Conservation (phyloP, 2,888 invertebrate genomes). For the Drosophila testacea region DNA sequence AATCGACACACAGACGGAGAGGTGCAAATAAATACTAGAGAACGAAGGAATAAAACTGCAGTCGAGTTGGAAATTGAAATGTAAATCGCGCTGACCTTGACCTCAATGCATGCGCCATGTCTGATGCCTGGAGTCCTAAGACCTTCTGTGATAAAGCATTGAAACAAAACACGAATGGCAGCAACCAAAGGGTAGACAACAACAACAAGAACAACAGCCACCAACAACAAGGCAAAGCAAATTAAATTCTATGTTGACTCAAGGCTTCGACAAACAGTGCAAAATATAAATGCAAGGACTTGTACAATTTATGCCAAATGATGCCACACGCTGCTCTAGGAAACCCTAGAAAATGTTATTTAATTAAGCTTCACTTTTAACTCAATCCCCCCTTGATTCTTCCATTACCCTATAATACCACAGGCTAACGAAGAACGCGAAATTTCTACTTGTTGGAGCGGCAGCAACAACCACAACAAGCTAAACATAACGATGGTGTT, state of each 20-base stretch:
- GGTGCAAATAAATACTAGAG: slow-evolving; percentile 8
- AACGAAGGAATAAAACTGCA: slow-evolving; percentile 10
- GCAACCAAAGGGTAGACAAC: slow-evolving; percentile 38
- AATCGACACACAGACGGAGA: slow-evolving; percentile 5
- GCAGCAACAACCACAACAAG: slow-evolving; percentile 24
- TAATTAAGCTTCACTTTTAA: slow-evolving; percentile 54
- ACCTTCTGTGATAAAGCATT: slow-evolving; percentile 52
- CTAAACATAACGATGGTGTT: slow-evolving; percentile 30
- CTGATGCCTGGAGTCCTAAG: slow-evolving; percentile 32
- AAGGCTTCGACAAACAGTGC: slow-evolving; percentile 35
- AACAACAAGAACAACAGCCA: neutral
- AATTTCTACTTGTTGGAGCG: slow-evolving; percentile 50
- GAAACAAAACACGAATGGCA: slow-evolving; percentile 51
- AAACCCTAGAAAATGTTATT: slow-evolving; percentile 48
- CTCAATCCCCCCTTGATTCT: neutral
- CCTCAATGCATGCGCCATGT: slow-evolving; percentile 52
- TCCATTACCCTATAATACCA: neutral
- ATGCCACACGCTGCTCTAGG: slow-evolving; percentile 30
- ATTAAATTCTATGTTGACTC: slow-evolving; percentile 52
- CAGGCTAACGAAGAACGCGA: slow-evolving; percentile 9
- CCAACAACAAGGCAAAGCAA: slow-evolving; percentile 25
- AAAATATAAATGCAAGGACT: slow-evolving; percentile 35
- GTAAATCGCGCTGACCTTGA: slow-evolving; percentile 71
- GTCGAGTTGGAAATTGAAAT: slow-evolving; percentile 62
- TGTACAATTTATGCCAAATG: slow-evolving; percentile 60